Evolutionary conservation across 2,888 invertebrate genomes (phyloP).

Genomic region (Miltochrista miniata): DNA sequence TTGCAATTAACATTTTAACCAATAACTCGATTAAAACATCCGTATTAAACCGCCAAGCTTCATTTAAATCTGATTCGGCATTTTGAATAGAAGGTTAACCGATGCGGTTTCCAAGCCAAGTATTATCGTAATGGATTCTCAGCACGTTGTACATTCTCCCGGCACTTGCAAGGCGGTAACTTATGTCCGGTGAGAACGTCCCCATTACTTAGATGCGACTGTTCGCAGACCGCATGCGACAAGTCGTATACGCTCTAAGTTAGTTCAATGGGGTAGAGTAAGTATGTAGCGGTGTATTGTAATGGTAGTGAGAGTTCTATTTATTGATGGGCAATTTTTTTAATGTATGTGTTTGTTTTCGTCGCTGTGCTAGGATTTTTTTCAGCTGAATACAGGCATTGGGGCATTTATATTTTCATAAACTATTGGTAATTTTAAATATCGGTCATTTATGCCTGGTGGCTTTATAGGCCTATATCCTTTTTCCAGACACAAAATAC

Average conservation of each 20-base stretch:
- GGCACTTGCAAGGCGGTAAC: slow-evolving; percentile 6
- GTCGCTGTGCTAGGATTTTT: too few species aligned
- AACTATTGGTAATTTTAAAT: too few species aligned
- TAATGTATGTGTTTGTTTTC: too few species aligned
- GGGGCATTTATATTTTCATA: too few species aligned
- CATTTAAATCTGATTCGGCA: not conserved
- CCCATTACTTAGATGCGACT: not conserved
- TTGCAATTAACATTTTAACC: too few species aligned
- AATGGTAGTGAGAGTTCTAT: not conserved
- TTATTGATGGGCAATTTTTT: too few species aligned
- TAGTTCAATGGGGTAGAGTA: not conserved
- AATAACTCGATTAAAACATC: slow-evolving; percentile 13
- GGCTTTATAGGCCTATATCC: too few species aligned
- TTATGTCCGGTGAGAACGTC: slow-evolving; percentile 8
- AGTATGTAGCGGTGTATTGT: not conserved
- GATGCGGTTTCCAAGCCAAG: not conserved
- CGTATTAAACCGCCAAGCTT: not conserved
- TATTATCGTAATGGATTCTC: slow-evolving; percentile 3
- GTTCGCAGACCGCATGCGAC: not conserved
- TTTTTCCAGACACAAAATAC: too few species aligned
- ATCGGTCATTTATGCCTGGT: too few species aligned
- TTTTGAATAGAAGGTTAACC: slow-evolving; percentile 5
- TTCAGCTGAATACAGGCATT: too few species aligned
- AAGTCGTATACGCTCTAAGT: not conserved
- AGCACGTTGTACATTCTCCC: slow-evolving; percentile 8